Evolutionary conservation across 1,140 invertebrate genomes (phyloP), one percentile per base, ranked within the genome.

Genomic region (Drosophila sp.): DNA sequence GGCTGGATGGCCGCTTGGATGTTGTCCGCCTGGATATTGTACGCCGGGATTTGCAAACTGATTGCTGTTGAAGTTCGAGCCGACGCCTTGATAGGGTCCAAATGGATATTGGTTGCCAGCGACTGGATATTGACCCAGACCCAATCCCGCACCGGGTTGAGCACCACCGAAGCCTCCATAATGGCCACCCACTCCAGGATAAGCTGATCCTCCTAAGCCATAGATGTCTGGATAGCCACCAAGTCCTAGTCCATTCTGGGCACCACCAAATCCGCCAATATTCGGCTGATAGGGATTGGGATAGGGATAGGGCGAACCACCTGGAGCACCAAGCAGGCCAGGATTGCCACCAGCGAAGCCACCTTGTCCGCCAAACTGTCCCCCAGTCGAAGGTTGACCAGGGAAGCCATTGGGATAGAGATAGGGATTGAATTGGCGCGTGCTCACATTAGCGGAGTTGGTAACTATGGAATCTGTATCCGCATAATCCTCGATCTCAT

Each of bases 321-420:
- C 93, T 1, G 94, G 94, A 3, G 94, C 94, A 0, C 94, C 93
- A 1, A 94, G 84, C 5, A 94, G 78, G 4, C 94, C 93, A 0
- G 83, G 83, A 70, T 56, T 91, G 4, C 83, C 80, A 3, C 77
- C 74, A 46, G 83, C 78, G 9, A 40, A 64, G 48, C 62, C 67
- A 18, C 41, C 74, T 16, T 34, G 29, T 7, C 80, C 72, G 7
- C 58, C 61, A 18, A 83, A 90, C 43, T 81, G 71, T 0, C 78
- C 90, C 11, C 69, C 80, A 77, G 40, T 76, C 13, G 38, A 16
- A 0, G 72, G 25, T n/a, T 82, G 78, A 0, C 69, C 50, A 9
- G 41, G 34, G 14, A 62, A 63, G 27, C 32, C 13, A 50, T n/a
- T 9, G 0, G 27, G 21, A 51, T 51, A 34, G n/a, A 27, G 11